Base-by-base conservation (phyloP, 2,113 vertebrate genomes). In the Brachypodius melanocephalos region DNA sequence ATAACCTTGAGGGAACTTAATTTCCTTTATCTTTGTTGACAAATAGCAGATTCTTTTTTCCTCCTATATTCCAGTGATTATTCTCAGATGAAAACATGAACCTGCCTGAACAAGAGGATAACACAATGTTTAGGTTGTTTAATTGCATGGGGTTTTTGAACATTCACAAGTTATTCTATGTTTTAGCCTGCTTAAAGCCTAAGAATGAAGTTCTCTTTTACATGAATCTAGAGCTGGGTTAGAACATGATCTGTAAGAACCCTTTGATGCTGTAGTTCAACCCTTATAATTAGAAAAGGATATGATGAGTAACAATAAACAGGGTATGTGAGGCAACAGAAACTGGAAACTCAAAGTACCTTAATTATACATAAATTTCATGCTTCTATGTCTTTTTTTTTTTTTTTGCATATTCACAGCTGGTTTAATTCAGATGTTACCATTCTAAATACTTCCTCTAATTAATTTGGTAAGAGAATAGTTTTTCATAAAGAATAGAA, bases 81-180 rank as follows among this genome's bases (percentile, higher is more conserved):
- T 25, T 61, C 49, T 48, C 61, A 71, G 40, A 54, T 10, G 65
- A 79, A 14, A 58, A 5, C 7, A 42, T 7, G 14, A 28, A 71
- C 40, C 7, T 61, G 17, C 45, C 15, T n/a, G 61, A 72, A 68
- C 16, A 49, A 87, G 80, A 51, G 8, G 32, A 38, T 38, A 75
- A 36, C 2, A 43, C 29, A 6, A 12, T 38, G 2, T 51, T 88
- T 82, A 68, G 12, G 10, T 34, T 34, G 6, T 51, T 46, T 78
- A 46, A 59, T 4, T 13, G 40, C 6, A 21, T 26, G 4, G 0
- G 2, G 31, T 31, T 32, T 29, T 52, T 57, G 7, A 40, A 67
- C 7, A 15, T 68, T 51, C 31, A 15, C 36, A 79, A 54, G 10
- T 5, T 59, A 10, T 61, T 76, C 24, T 40, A 10, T 45, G 17